Evolutionary conservation across 2,797 vertebrate species (phyloP).

Genomic region (Sphenodon punctatus): DNA sequence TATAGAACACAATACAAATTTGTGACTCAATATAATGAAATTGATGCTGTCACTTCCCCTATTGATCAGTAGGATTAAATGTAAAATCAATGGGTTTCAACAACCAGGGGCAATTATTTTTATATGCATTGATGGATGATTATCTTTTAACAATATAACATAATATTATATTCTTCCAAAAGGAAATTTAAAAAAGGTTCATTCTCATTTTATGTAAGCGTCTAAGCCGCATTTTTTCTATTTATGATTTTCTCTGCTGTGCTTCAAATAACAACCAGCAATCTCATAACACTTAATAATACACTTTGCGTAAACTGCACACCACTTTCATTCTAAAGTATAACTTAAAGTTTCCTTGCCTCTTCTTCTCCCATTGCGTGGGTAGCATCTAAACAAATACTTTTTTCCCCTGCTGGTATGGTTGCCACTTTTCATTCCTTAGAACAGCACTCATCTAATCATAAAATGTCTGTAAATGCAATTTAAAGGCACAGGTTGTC

Average conservation of each 20-base stretch:
- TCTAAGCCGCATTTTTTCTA: neutral
- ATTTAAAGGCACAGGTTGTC: conserved; percentile 64
- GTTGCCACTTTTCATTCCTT: conserved; percentile 56
- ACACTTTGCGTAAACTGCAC: conserved; percentile 6
- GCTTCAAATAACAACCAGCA: neutral
- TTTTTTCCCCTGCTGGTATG: conserved; percentile 26
- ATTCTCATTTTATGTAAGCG: neutral
- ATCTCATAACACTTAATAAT: conserved; percentile 16
- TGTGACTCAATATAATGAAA: neutral
- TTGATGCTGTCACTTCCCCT: neutral
- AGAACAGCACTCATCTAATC: conserved; percentile 57
- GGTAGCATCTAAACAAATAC: conserved; percentile 30
- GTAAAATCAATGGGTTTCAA: neutral
- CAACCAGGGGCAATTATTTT: neutral
- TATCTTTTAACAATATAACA: neutral
- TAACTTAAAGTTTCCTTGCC: conserved; percentile 22
- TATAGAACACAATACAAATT: neutral
- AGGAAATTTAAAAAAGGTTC: neutral
- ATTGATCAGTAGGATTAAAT: neutral
- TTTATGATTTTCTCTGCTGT: neutral
- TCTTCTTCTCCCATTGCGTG: neutral
- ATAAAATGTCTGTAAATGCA: conserved; percentile 52
- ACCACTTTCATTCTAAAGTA: neutral
- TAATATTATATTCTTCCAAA: neutral
- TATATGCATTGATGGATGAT: neutral